phyloP scores from a whole-genome alignment of 2,113 vertebrate species.

The Cyrtonyx montezumae region DNA sequence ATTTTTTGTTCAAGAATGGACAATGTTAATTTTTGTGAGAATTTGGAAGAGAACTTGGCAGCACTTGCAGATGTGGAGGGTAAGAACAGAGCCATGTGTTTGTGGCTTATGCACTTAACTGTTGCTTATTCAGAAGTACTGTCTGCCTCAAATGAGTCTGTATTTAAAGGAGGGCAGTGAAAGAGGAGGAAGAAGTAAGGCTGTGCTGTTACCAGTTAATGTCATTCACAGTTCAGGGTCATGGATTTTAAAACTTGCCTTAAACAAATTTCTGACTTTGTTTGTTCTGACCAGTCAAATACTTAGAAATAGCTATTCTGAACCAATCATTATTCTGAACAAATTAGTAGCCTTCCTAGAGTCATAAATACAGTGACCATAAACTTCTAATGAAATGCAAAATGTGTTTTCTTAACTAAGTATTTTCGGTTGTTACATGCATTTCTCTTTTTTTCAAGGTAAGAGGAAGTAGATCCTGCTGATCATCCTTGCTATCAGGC shows the following conservation, averaged over 20 bases:
- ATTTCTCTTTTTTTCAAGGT: not conserved
- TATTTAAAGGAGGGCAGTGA: not conserved
- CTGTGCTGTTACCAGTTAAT: not conserved
- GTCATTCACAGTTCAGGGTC: not conserved
- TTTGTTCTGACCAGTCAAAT: not conserved
- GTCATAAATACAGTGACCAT: not conserved
- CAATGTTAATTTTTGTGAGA: not conserved
- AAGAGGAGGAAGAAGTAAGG: not conserved
- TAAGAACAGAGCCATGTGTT: not conserved
- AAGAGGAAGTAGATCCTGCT: not conserved
- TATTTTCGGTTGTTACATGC: not conserved
- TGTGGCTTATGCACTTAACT: not conserved
- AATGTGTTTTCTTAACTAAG: not conserved
- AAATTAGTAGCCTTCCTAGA: not conserved
- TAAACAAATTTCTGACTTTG: not conserved
- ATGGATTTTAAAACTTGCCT: not conserved
- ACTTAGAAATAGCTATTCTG: not conserved
- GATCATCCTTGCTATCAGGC: too few species aligned
- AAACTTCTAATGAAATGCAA: not conserved
- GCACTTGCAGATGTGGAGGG: not conserved
- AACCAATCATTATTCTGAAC: not conserved
- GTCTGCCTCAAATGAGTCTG: rapidly evolving
- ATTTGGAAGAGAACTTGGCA: not conserved
- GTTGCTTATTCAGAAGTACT: not conserved
- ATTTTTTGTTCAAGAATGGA: not conserved